These are phyloP conservation scores for Drosophila tani DNA, from an alignment of 1,140 invertebrate genomes.

Conservation along the genomic window DNA sequence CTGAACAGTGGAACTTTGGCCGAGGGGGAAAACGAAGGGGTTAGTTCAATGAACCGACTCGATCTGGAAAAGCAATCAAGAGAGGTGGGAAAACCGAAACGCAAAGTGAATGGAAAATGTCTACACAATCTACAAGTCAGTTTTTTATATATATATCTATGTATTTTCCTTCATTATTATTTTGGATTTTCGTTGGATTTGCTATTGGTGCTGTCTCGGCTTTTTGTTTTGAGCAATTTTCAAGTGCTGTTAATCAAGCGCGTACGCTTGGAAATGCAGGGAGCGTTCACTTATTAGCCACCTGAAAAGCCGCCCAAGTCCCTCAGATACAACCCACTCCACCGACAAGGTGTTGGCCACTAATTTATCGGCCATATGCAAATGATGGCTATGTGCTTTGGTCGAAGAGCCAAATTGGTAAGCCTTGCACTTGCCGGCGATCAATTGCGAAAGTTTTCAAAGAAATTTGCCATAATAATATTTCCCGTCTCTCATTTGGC, in stretches of 20 bases:
- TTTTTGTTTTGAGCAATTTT: constrained; percentile 48
- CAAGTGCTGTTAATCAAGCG: constrained; percentile 62
- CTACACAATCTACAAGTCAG: constrained; percentile 64
- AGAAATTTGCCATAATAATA: constrained; percentile 49
- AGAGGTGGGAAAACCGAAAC: constrained; percentile 74
- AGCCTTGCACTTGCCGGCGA: constrained; percentile 71
- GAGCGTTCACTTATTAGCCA: constrained; percentile 50
- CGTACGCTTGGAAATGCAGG: constrained; percentile 56
- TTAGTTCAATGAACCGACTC: constrained; percentile 67
- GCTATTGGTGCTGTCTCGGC: constrained; percentile 22
- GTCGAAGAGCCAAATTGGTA: constrained; percentile 53
- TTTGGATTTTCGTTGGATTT: constrained; percentile 38
- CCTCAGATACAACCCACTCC: constrained; percentile 5
- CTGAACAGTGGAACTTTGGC: constrained; percentile 32
- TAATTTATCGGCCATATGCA: constrained; percentile 64
- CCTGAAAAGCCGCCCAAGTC: not conserved
- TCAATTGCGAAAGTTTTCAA: constrained; percentile 72
- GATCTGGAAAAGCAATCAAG: constrained; percentile 75
- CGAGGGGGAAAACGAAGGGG: constrained; percentile 21
- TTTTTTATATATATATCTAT: constrained; percentile 28
- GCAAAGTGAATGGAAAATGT: constrained; percentile 83
- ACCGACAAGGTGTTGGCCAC: constrained; percentile 65
- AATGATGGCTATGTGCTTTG: constrained; percentile 38
- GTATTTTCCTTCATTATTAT: constrained; percentile 55
- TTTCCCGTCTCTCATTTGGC: constrained; percentile 45